Evolutionary conservation across 1,140 invertebrate genomes (phyloP), one percentile per base, ranked within the genome.

Genomic region (Nilaparvata lugens): DNA sequence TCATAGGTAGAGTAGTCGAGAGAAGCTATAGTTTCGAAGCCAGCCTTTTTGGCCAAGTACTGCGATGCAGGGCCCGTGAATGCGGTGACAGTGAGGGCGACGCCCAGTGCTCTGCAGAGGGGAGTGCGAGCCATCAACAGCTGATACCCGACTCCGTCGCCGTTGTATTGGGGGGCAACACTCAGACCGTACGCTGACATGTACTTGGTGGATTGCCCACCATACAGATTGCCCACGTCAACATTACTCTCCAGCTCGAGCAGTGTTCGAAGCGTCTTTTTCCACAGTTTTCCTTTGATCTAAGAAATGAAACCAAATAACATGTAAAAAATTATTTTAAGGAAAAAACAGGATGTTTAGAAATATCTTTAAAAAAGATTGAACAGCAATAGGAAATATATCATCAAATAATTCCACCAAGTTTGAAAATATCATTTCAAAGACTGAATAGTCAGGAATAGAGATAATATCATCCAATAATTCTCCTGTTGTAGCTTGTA

Each of bases 61-160:
- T 52, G 51, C 51, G 51, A 52, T 28, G 51, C 51, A n/a, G 19
- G 2, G n/a, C 51, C 51, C 1, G 51, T 52, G 51, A 52, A 52
- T 21, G 19, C 14, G 28, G 51, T 52, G 14, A 23, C 51, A 4
- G 51, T 21, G 14, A 52, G 14, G 5, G 14, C 14, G n/a, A 52
- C 28, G 14, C 28, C 28, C 14, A 52, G 4, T 28, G 14, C 28
- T n/a, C 51, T 23, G 28, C 51, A 52, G 14, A 52, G 14, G 9
- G 23, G 23, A 1, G 23, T 28, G 6, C 51, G 23, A n/a, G 51
- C 51, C 14, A 52, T 52, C n/a, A 52, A 9, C 2, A 52, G 19
- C 7, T 52, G 23, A n/a, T 52, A 52, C 4, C 51, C 51, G 9
- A 52, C 51, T 23, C 28, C 28, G 13, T 52, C 51, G 18, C 28